These are phyloP conservation scores for Ormyrus rosae DNA, from an alignment of 2,888 invertebrate species.

Conservation along the genomic window DNA sequence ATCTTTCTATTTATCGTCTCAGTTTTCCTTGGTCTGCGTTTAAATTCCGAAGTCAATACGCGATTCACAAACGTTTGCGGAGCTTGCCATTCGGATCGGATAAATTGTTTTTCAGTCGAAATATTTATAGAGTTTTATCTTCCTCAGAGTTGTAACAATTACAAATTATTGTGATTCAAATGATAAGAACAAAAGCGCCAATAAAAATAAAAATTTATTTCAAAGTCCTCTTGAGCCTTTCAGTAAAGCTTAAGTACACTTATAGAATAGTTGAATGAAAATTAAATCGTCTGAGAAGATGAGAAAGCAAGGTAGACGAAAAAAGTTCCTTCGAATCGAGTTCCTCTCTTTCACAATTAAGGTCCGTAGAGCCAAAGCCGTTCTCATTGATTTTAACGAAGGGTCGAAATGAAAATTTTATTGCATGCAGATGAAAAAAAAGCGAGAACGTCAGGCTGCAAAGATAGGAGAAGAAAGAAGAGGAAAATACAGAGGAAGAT, in stretches of 20 bases:
- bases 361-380: slow-evolving; percentile 8
- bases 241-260: no score
- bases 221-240: no score
- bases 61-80: no score
- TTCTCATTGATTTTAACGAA: slow-evolving; percentile 54
- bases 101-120: no score
- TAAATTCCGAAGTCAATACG: neutral
- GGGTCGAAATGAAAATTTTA: slow-evolving; percentile 54
- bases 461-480: neutral
- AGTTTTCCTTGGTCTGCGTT: neutral
- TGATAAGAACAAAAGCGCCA: no score
- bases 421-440: slow-evolving; percentile 40
- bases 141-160: no score
- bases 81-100: no score
- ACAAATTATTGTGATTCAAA: no score
- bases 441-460: neutral
- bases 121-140: no score
- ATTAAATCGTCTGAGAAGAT: no score
- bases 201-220: no score
- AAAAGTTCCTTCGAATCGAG: neutral
- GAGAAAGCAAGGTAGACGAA: neutral
- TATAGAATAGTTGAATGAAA: no score
- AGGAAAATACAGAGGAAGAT: slow-evolving; percentile 32
- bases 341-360: slow-evolving; percentile 43
- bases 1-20: neutral